These are phyloP conservation scores for Gnathochromis pfefferi DNA, from an alignment of 2,113 vertebrate genomes.

Conservation along the genomic window DNA sequence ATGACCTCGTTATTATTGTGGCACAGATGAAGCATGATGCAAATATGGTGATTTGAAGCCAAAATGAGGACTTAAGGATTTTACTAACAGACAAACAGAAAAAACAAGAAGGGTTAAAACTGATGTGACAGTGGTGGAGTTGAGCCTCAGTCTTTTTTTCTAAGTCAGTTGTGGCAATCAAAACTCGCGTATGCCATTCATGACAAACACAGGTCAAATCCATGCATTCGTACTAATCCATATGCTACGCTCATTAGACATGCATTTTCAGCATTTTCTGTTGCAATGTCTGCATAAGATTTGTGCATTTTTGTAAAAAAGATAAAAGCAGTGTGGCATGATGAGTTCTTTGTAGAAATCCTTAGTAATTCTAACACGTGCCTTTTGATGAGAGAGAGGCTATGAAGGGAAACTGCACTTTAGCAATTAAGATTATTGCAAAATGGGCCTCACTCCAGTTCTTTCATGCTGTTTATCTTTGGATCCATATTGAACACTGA, in stretches of 20 bases:
- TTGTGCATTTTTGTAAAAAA: background rate
- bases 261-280: background rate
- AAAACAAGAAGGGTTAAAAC: background rate
- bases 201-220: background rate
- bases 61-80: background rate
- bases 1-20: background rate
- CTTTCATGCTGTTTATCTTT: background rate
- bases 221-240: background rate
- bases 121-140: background rate
- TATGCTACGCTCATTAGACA: background rate
- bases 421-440: background rate
- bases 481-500: background rate
- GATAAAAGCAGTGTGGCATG: background rate
- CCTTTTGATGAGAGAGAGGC: background rate
- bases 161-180: background rate
- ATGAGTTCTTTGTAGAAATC: background rate
- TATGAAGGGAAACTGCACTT: background rate
- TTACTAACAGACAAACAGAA: background rate
- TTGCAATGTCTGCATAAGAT: background rate
- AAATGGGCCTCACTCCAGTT: background rate
- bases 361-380: constrained; percentile 13
- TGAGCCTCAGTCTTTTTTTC: background rate
- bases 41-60: background rate
- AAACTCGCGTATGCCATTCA: background rate
- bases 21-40: background rate